Evolutionary conservation across 2,888 invertebrate genomes (phyloP).

Genomic region (Drosophila borborema): DNA sequence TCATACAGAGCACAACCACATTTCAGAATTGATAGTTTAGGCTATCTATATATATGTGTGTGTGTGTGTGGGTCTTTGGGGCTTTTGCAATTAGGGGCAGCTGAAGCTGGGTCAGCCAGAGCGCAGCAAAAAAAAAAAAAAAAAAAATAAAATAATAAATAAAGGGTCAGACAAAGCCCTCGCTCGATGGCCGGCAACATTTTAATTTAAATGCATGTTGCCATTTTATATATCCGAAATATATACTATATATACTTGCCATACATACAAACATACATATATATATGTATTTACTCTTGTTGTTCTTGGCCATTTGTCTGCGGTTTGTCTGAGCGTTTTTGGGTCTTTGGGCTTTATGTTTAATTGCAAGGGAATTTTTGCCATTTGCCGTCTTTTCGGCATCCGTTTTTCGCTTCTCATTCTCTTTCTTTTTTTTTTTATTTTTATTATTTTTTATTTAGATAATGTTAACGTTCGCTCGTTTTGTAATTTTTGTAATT

Average conservation of each 20-base stretch:
- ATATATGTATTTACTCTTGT: background rate
- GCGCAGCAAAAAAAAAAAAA: background rate
- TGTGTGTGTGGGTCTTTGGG: conserved; percentile 1
- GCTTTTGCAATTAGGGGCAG: conserved; percentile 33
- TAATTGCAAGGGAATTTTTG: conserved; percentile 63
- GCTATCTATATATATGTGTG: conserved; percentile 14
- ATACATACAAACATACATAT: background rate
- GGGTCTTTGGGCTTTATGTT: conserved; percentile 46
- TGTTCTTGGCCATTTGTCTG: conserved; percentile 50
- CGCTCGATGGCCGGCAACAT: conserved; percentile 20
- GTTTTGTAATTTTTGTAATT: conserved; percentile 56
- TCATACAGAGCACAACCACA: conserved; percentile 45
- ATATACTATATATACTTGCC: conserved; percentile 2
- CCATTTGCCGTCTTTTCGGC: conserved; percentile 52
- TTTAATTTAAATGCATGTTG: conserved; percentile 55
- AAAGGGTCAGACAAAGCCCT: conserved; percentile 27
- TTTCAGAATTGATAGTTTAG: conserved; percentile 50
- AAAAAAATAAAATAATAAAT: background rate
- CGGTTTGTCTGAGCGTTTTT: conserved; percentile 51
- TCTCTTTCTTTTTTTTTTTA: background rate
- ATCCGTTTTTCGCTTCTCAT: conserved; percentile 28
- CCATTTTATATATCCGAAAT: conserved; percentile 14
- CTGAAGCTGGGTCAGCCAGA: conserved; percentile 4
- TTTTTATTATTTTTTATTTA: conserved; percentile 37
- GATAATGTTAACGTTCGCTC: conserved; percentile 52